Conservation (phyloP, 1,140 invertebrate species). For the Scaptomyza montana region DNA sequence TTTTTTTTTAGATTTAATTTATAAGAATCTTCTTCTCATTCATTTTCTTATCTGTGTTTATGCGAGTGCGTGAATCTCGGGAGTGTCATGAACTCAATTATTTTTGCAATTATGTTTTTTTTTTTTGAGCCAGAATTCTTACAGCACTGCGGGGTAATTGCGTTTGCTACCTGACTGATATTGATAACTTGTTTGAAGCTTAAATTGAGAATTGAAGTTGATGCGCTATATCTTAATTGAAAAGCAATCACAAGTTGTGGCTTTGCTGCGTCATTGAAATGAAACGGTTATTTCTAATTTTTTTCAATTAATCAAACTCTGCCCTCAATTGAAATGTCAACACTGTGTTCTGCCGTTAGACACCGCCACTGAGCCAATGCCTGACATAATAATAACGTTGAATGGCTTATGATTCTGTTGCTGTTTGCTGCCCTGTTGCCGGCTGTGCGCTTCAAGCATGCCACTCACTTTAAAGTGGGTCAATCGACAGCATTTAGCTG, state of each 20-base stretch:
- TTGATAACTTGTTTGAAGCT: slow-evolving; percentile 19
- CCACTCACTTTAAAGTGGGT: slow-evolving; percentile 64
- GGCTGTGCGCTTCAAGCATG: not conserved
- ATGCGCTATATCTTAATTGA: slow-evolving; percentile 21
- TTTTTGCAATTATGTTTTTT: slow-evolving; percentile 74
- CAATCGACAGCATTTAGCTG: slow-evolving; percentile 74
- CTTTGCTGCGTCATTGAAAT: slow-evolving; percentile 43
- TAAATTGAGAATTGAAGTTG: not conserved
- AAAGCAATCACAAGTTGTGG: slow-evolving; percentile 20
- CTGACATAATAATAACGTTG: slow-evolving; percentile 66
- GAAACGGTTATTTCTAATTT: slow-evolving; percentile 9
- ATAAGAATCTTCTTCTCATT: slow-evolving; percentile 33
- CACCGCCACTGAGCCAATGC: slow-evolving; percentile 8
- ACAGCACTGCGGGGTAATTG: slow-evolving; percentile 40
- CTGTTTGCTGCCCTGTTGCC: slow-evolving; percentile 22
- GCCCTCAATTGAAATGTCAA: slow-evolving; percentile 76
- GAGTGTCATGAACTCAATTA: slow-evolving; percentile 78
- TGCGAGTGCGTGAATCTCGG: slow-evolving; percentile 45
- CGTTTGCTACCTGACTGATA: slow-evolving; percentile 19
- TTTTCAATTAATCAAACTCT: slow-evolving; percentile 53
- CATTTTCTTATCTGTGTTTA: not conserved
- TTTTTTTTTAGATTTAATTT: slow-evolving; percentile 53
- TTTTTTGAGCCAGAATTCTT: slow-evolving; percentile 46
- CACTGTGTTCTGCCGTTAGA: slow-evolving; percentile 38
- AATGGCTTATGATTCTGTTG: not conserved